Conservation (phyloP, 2,113 vertebrate genomes). For the Scartelaos histophorus region DNA sequence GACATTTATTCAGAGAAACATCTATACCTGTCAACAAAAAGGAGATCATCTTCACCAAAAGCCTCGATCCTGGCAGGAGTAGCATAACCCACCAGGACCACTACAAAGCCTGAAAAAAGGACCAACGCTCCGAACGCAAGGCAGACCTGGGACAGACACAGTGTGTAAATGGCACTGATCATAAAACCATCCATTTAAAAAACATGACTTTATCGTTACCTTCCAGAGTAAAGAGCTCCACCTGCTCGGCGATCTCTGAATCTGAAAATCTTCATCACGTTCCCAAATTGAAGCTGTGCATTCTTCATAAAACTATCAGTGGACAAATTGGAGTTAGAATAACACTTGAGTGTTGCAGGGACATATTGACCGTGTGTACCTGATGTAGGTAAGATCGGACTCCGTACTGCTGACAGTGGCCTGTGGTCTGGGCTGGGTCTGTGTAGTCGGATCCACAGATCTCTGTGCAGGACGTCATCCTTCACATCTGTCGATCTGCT, state of each 20-base stretch:
- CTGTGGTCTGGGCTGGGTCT: slow-evolving; percentile 74
- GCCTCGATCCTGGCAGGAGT: slow-evolving; percentile 90
- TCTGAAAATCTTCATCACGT: slow-evolving; percentile 97
- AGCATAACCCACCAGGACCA: slow-evolving; percentile 90
- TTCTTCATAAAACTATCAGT: slow-evolving; percentile 91
- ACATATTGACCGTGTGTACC: slow-evolving; percentile 41
- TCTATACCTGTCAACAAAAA: slow-evolving; percentile 86
- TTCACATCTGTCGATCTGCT: slow-evolving; percentile 81
- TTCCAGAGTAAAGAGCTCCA: slow-evolving; percentile 99
- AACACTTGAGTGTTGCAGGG: neutral
- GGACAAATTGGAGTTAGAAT: neutral
- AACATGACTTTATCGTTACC: slow-evolving; percentile 71
- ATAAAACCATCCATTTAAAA: neutral
- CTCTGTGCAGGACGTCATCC: slow-evolving; percentile 91
- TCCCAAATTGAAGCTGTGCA: slow-evolving; percentile 99
- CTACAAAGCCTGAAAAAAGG: slow-evolving; percentile 85
- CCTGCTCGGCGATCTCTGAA: slow-evolving; percentile 94
- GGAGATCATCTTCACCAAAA: slow-evolving; percentile 90
- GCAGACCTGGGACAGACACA: slow-evolving; percentile 84
- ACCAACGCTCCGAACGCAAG: slow-evolving; percentile 88
- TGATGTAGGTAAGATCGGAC: slow-evolving; percentile 97
- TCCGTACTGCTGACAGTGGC: slow-evolving; percentile 87
- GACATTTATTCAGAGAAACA: neutral
- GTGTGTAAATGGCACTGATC: neutral
- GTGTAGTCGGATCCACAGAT: slow-evolving; percentile 82